A percentile compares a stretch with the other conserved stretches of the same genome.
These are phyloP conservation scores for Hemicentrotus pulcherrimus DNA, from an alignment of 35 echinoderm and acorn worm species.

Conservation along the genomic window DNA sequence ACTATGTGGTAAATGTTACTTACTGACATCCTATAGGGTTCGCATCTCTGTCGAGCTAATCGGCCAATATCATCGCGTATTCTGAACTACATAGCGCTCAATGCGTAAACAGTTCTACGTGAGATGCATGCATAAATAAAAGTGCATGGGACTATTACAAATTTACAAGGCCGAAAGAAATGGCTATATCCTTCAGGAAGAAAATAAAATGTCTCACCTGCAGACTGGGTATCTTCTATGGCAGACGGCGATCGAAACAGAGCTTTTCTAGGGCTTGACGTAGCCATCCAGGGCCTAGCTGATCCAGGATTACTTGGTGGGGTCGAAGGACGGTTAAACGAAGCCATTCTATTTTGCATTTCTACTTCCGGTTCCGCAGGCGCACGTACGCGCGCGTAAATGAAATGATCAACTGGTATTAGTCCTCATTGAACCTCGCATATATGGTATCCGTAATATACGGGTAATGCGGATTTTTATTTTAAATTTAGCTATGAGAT, in stretches of 20 bases:
- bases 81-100: too few species aligned
- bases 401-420: neutral
- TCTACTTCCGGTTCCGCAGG: neutral
- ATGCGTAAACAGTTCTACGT: too few species aligned
- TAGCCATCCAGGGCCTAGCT: neutral
- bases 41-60: too few species aligned
- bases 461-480: too few species aligned
- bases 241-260: neutral
- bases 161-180: neutral
- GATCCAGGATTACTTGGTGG: neutral
- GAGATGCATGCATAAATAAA: neutral
- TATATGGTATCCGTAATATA: too few species aligned
- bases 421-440: too few species aligned
- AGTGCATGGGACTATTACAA: neutral
- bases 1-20: too few species aligned
- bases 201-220: neutral
- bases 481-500: too few species aligned
- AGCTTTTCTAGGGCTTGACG: constrained; percentile 8
- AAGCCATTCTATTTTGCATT: neutral
- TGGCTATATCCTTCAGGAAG: neutral
- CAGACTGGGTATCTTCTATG: neutral
- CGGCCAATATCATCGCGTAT: too few species aligned
- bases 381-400: neutral
- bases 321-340: neutral
- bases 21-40: too few species aligned